A percentile compares a stretch with the other conserved stretches of the same genome.
Conservation (phyloP, 2,888 invertebrate genomes). For the Boloria selene region DNA sequence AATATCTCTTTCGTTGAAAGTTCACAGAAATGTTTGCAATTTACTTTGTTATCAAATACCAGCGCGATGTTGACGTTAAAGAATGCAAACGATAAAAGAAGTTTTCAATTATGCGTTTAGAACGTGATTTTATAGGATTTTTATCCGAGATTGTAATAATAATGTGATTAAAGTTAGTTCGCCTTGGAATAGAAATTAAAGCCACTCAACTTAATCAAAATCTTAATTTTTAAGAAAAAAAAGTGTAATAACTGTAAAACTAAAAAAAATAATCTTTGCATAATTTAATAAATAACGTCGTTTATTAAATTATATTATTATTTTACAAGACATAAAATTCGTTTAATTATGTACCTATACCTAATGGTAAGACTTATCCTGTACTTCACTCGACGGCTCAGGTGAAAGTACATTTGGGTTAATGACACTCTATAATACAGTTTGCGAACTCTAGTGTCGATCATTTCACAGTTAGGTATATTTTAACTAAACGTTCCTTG, state of each 20-base stretch:
- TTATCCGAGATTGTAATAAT: conserved; percentile 53
- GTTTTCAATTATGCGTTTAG: conserved; percentile 46
- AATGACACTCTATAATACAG: not conserved
- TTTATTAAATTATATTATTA: too few relatives aligned
- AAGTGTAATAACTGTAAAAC: too few relatives aligned
- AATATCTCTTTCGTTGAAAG: conserved; percentile 33
- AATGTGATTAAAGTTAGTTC: conserved; percentile 34
- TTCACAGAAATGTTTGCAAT: conserved; percentile 25
- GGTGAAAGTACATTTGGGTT: conserved; percentile 17
- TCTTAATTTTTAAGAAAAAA: too few relatives aligned
- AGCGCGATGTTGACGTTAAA: conserved; percentile 57
- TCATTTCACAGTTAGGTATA: too few relatives aligned
- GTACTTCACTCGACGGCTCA: conserved; percentile 1
- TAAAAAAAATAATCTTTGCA: too few relatives aligned
- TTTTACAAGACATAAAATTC: too few relatives aligned
- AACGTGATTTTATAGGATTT: conserved; percentile 73
- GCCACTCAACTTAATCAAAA: not conserved
- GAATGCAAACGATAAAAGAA: conserved; percentile 62
- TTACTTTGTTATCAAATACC: conserved; percentile 69
- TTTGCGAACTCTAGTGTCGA: too few relatives aligned
- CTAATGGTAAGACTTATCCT: conserved; percentile 4
- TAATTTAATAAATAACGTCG: too few relatives aligned
- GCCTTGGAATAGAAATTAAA: not conserved
- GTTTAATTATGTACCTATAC: conserved; percentile 27
- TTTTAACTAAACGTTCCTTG: too few relatives aligned